phyloP scores from a whole-genome alignment of 2,797 vertebrate species.

The Rhynchonycteris naso region DNA sequence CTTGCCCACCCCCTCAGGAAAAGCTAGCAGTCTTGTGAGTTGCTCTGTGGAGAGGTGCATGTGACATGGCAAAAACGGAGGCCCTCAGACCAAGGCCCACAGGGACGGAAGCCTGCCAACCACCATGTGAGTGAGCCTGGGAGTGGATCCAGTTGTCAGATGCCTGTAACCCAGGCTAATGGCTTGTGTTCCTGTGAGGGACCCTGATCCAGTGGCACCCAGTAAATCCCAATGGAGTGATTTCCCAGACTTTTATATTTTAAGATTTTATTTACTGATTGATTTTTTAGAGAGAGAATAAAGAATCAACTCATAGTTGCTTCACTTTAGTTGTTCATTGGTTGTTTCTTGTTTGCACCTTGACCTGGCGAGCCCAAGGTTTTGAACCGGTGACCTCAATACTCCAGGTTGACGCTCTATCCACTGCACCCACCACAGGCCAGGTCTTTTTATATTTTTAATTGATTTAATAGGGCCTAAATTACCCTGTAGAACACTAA shows the following conservation, averaged over 20 bases:
- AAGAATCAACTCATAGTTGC: too few relatives aligned
- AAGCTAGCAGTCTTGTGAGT: background rate
- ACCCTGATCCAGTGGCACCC: background rate
- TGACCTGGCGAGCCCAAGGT: too few relatives aligned
- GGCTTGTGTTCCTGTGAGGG: background rate
- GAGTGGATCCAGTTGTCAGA: background rate
- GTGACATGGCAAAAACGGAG: background rate
- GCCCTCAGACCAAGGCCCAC: background rate
- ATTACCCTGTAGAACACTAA: constrained; percentile 31
- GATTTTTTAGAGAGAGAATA: too few relatives aligned
- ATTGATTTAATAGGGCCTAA: constrained; percentile 46
- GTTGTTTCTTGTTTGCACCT: too few relatives aligned
- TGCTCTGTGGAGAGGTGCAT: background rate
- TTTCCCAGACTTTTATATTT: background rate
- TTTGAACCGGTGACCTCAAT: too few relatives aligned
- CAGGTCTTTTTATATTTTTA: background rate
- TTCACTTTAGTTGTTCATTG: too few relatives aligned
- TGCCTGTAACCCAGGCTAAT: background rate
- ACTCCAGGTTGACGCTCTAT: too few relatives aligned
- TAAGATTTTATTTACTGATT: too few relatives aligned
- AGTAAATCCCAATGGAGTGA: background rate
- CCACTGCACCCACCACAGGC: too few relatives aligned
- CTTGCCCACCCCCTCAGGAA: background rate
- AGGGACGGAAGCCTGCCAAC: background rate
- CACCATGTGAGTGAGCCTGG: background rate